phyloP scores from a whole-genome alignment of 1,140 invertebrate genomes.

The Zaprionus kolodkinae region DNA sequence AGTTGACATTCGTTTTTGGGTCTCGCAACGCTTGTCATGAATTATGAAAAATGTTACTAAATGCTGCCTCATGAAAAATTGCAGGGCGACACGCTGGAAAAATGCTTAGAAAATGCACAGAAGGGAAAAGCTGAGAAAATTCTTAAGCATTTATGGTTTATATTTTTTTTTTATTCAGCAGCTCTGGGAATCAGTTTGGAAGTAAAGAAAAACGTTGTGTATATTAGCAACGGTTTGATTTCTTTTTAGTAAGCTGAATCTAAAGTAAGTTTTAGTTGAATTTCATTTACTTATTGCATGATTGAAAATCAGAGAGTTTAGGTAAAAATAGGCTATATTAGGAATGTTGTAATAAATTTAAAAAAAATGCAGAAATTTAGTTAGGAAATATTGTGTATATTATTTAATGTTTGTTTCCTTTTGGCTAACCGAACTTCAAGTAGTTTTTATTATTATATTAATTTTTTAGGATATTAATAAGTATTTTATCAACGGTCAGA shows the following conservation, averaged over 20 bases:
- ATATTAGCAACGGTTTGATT: neutral
- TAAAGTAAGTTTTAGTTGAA: neutral
- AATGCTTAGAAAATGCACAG: conserved; percentile 16
- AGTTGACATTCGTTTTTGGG: conserved; percentile 59
- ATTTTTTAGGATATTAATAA: no score
- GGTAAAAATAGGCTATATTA: neutral
- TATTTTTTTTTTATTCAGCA: neutral
- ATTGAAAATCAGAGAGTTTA: neutral
- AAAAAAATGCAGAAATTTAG: fast-evolving
- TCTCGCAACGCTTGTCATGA: conserved; percentile 38
- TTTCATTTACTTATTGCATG: neutral
- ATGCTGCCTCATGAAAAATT: conserved; percentile 36
- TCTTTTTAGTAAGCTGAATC: neutral
- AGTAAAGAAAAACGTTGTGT: neutral
- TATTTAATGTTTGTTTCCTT: no score
- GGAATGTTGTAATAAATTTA: neutral
- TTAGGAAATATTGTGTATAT: no score
- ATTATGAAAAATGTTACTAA: conserved; percentile 50
- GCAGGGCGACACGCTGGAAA: conserved; percentile 17
- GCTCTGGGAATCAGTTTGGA: neutral
- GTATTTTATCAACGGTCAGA: no score
- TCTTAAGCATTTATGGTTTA: neutral
- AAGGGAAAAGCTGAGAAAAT: neutral
- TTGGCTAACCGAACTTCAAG: no score
- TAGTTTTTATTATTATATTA: no score